Conservation (phyloP, 2,797 vertebrate species). For the Melanotaenia trifasciata region DNA sequence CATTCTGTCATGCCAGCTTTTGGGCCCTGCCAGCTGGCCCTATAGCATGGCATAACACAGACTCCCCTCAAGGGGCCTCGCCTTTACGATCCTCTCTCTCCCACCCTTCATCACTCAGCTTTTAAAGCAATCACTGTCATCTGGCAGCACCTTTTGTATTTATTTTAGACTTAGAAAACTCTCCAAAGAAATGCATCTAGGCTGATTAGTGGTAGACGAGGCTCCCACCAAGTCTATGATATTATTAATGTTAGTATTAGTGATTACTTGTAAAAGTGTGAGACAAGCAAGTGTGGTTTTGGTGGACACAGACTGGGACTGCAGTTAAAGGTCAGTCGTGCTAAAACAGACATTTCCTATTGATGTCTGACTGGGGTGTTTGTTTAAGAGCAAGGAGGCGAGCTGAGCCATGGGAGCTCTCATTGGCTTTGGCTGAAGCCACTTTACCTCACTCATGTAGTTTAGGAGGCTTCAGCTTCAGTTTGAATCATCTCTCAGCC, state of each 20-base stretch:
- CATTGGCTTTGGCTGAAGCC: constrained; percentile 63
- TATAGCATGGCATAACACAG: constrained; percentile 73
- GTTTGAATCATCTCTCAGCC: constrained; percentile 69
- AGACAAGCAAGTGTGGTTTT: constrained; percentile 57
- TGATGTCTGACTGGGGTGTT: constrained; percentile 74
- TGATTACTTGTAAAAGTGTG: constrained; percentile 71
- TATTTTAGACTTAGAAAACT: constrained; percentile 61
- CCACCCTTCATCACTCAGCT: constrained; percentile 34
- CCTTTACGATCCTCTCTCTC: constrained; percentile 36
- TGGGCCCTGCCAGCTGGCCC: constrained; percentile 81
- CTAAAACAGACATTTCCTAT: constrained; percentile 72
- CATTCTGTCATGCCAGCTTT: constrained; percentile 85
- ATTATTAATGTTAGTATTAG: constrained; percentile 62
- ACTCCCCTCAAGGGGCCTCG: constrained; percentile 52
- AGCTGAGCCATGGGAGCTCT: constrained; percentile 58
- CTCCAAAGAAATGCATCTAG: constrained; percentile 46
- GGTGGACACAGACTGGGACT: constrained; percentile 60
- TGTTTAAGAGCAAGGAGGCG: constrained; percentile 71
- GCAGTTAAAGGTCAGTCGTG: constrained; percentile 72
- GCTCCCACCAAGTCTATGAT: constrained; percentile 71
- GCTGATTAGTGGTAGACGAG: constrained; percentile 37
- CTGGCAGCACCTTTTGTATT: constrained; percentile 55
- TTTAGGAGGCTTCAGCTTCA: constrained; percentile 65
- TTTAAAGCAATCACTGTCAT: constrained; percentile 58
- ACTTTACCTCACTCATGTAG: constrained; percentile 76